A percentile compares a stretch with the other conserved stretches of the same genome.
These are phyloP conservation scores for Pollicipes pollicipes DNA, from an alignment of 1,140 invertebrate species.

Conservation along the genomic window DNA sequence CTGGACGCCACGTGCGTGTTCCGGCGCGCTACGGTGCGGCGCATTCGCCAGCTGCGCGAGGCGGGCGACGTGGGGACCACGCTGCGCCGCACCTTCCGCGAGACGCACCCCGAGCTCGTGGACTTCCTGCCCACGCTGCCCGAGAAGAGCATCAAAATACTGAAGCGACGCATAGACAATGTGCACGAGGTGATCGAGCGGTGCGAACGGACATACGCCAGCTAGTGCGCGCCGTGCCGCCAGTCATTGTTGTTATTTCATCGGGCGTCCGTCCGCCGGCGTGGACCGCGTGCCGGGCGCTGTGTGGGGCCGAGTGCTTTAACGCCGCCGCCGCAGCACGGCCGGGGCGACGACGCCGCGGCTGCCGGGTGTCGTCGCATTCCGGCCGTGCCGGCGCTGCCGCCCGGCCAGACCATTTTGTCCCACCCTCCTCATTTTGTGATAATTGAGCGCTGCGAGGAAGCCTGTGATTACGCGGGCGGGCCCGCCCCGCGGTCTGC, in stretches of 20 bases:
- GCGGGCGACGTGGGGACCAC: slow-evolving; percentile 33
- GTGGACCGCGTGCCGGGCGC: too few species aligned
- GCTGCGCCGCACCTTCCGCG: slow-evolving; percentile 26
- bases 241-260: neutral
- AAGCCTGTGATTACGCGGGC: neutral
- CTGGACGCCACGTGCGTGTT: slow-evolving; percentile 64
- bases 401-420: neutral
- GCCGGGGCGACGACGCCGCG: neutral
- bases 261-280: too few species aligned
- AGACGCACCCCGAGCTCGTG: slow-evolving; percentile 30
- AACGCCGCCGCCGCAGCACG: neutral
- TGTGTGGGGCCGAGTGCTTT: neutral
- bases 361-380: too few species aligned
- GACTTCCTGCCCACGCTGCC: slow-evolving; percentile 54
- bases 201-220: slow-evolving; percentile 34
- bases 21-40: slow-evolving; percentile 45
- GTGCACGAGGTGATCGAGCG: slow-evolving; percentile 50
- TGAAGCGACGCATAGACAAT: slow-evolving; percentile 48
- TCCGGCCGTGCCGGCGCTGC: neutral
- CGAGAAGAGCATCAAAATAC: slow-evolving; percentile 55
- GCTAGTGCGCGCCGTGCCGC: neutral
- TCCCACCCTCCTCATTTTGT: neutral
- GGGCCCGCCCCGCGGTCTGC: too few species aligned
- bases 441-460: neutral
- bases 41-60: slow-evolving; percentile 37